These are phyloP conservation scores for Hyppa rectilinea DNA, from an alignment of 2,888 invertebrate genomes.

Conservation along the genomic window DNA sequence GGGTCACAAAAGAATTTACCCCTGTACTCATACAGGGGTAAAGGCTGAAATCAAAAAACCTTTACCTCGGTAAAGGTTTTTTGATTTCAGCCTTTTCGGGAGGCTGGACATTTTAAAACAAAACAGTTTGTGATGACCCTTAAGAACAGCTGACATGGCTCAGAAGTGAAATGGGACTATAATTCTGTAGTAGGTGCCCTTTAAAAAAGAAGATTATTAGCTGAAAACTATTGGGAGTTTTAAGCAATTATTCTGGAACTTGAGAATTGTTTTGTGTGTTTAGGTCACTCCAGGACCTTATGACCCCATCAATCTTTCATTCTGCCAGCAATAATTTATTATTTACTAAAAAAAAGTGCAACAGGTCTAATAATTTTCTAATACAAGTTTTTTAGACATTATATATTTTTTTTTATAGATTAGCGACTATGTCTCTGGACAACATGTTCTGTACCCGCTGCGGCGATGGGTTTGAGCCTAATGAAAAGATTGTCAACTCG, in stretches of 20 bases:
- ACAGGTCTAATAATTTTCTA: neutral
- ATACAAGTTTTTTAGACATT: neutral
- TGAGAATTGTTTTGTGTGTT: too few species aligned
- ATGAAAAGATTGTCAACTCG: slow-evolving; percentile 99
- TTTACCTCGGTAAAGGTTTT: too few species aligned
- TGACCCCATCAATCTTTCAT: neutral
- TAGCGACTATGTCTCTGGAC: slow-evolving; percentile 95
- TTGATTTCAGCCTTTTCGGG: too few species aligned
- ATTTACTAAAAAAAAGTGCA: slow-evolving; percentile 12
- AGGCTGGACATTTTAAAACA: too few species aligned
- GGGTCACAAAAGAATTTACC: neutral
- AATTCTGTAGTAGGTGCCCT: neutral
- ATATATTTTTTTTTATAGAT: slow-evolving; percentile 73
- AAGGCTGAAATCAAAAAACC: too few species aligned
- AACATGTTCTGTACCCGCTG: slow-evolving; percentile 99
- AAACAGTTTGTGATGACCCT: neutral
- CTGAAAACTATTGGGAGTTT: too few species aligned
- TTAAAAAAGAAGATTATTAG: neutral
- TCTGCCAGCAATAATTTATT: slow-evolving; percentile 1
- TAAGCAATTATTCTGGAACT: too few species aligned
- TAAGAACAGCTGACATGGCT: neutral
- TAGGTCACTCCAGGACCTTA: neutral
- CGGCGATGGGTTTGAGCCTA: slow-evolving; percentile 98
- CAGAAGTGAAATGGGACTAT: neutral
- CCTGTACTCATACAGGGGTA: too few species aligned